A percentile compares a stretch with the other conserved stretches of the same genome.
Evolutionary conservation across 2,888 invertebrate genomes (phyloP).

Genomic region (Tinea pellionella): DNA sequence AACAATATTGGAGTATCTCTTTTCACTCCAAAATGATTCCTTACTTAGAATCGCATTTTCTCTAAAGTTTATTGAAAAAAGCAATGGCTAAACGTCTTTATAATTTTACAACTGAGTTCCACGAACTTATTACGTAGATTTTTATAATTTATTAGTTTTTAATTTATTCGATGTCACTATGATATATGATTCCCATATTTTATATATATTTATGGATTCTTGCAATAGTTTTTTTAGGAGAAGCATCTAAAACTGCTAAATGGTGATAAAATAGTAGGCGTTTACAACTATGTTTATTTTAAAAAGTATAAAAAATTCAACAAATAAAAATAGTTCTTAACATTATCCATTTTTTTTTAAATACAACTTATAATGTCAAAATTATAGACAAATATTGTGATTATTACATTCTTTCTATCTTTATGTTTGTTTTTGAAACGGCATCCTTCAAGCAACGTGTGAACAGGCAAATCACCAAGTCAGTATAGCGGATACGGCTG

Average conservation of each 20-base stretch:
- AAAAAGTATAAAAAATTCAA: background rate
- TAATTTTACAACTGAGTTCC: background rate
- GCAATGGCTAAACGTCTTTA: background rate
- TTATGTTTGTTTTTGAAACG: no score
- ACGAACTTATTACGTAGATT: conserved; percentile 2
- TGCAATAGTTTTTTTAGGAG: background rate
- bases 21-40: no score
- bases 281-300: background rate
- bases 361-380: no score
- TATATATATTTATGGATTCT: background rate
- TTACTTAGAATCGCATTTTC: no score
- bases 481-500: no score
- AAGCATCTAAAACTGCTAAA: background rate
- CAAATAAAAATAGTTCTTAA: background rate
- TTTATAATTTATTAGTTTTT: background rate
- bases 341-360: no score
- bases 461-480: no score
- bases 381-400: no score
- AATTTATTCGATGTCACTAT: conserved; percentile 1
- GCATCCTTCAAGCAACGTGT: no score
- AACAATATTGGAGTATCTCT: no score
- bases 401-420: no score
- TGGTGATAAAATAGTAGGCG: background rate
- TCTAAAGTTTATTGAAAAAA: no score
- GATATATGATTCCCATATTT: background rate